These are phyloP conservation scores for Junonia oenone DNA, from an alignment of 2,888 invertebrate species.

Conservation along the genomic window DNA sequence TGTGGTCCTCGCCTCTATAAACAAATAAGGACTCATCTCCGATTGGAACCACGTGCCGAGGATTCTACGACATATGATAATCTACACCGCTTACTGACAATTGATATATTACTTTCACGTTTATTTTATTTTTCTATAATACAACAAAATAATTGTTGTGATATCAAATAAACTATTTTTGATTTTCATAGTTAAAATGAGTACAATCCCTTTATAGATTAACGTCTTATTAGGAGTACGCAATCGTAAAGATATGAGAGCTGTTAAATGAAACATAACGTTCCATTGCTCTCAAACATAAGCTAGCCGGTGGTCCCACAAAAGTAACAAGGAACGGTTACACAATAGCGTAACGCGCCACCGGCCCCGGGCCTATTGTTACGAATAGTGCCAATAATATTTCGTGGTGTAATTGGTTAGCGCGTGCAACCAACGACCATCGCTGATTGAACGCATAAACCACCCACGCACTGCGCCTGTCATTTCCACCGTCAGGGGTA, in stretches of 20 bases:
- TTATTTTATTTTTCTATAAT: neutral
- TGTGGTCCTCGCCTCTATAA: constrained; percentile 70
- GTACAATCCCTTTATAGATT: too few species aligned
- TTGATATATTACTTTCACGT: neutral
- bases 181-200: too few species aligned
- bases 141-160: too few species aligned
- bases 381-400: constrained; percentile 65
- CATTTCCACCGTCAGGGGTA: constrained; percentile 38
- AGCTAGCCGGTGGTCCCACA: constrained; percentile 35
- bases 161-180: too few species aligned
- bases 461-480: constrained; percentile 54
- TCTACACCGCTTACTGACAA: constrained; percentile 10
- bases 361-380: constrained; percentile 40
- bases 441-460: constrained; percentile 69
- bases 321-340: constrained; percentile 30
- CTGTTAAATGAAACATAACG: neutral
- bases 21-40: constrained; percentile 53
- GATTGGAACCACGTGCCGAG: constrained; percentile 56
- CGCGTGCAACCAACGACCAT: constrained; percentile 66
- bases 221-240: too few species aligned
- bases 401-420: constrained; percentile 42
- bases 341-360: constrained; percentile 32
- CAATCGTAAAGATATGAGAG: neutral
- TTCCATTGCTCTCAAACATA: constrained; percentile 9
- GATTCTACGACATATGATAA: constrained; percentile 21